Base-by-base conservation (phyloP, 2,888 invertebrate genomes). In the Drosophila melanosoma region DNA sequence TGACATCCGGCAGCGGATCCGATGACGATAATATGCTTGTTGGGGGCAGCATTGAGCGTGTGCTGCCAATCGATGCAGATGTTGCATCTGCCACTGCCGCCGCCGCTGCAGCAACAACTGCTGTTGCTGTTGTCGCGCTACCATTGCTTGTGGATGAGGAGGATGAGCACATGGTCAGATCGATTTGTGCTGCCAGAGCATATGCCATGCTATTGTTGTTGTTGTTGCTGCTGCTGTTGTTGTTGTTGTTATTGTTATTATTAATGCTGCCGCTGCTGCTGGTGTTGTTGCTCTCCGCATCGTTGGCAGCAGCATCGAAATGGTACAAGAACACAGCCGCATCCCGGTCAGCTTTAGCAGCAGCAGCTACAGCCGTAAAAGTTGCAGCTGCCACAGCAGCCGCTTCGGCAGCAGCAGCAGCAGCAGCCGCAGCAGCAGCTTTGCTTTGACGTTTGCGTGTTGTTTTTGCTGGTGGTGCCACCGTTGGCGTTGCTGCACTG, bases 1-100 rank as follows among this genome's bases (percentile, higher is more conserved):
- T 80, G 32, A 92, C 90, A 81, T 92, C 92, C 4, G 90, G 91
- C 70, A 91, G 66, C 5, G 91, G 92, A 76, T 92, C 92, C n/a
- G 91, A 92, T 2, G 91, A 91, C 2, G 91, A 91, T 2, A 91
- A 66, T 73, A 92, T 92, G 1, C 86, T 91, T 15, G 91, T 90
- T 6, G 91, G 91, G 23, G 91, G 91, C 69, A 91, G 54, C 91
- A 91, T 91, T 0, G 92, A 91, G n/a, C 69, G 69, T 61, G 69
- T 73, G 77, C 82, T n/a, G 76, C 69, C 57, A 10, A 54, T 54
- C 1, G 62, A 42, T 51, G 54, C 61, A 7, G 59, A 42, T 51
- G 54, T 64, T 10, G 79, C 81, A 29, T 70, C 80, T 17, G 69
- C 78, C 40, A 76, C 80, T 7, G 78, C 63, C 40, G 64, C 17